Percentiles rank a stretch among this genome's conserved stretches.
phyloP scores from a whole-genome alignment of 2,888 invertebrate species.

The Chrysolina oricalcia region DNA sequence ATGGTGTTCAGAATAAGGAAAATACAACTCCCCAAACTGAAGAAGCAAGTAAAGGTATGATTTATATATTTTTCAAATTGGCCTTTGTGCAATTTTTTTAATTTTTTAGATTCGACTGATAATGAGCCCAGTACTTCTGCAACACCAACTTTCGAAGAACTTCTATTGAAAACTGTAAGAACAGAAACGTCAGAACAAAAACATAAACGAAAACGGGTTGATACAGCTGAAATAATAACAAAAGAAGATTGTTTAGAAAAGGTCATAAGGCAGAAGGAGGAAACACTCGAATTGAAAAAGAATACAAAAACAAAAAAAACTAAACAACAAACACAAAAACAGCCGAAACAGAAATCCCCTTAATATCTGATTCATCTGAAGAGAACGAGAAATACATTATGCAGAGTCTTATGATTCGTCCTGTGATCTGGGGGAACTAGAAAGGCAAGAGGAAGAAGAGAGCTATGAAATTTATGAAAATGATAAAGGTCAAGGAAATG shows the following conservation, averaged over 20 bases:
- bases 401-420: conserved; percentile 28
- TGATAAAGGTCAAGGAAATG: not conserved
- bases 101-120: conserved; percentile 23
- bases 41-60: conserved; percentile 17
- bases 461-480: conserved; percentile 8
- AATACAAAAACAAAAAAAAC: conserved; percentile 20
- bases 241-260: conserved; percentile 26
- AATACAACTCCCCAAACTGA: conserved; percentile 13
- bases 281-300: conserved; percentile 10
- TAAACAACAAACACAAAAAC: conserved; percentile 27
- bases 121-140: conserved; percentile 30
- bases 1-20: conserved; percentile 22
- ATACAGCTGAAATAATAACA: conserved; percentile 29
- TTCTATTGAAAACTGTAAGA: conserved; percentile 27
- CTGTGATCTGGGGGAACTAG: conserved; percentile 19
- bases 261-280: conserved; percentile 25
- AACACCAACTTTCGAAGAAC: conserved; percentile 19
- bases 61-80: conserved; percentile 17
- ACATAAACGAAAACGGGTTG: conserved; percentile 1
- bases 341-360: not conserved
- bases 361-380: conserved; percentile 25
- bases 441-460: conserved; percentile 23
- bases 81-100: conserved; percentile 22
- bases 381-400: conserved; percentile 26
- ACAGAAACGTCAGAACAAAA: conserved; percentile 23